Conservation (phyloP, 2,888 invertebrate genomes). For the Seira ritae region DNA sequence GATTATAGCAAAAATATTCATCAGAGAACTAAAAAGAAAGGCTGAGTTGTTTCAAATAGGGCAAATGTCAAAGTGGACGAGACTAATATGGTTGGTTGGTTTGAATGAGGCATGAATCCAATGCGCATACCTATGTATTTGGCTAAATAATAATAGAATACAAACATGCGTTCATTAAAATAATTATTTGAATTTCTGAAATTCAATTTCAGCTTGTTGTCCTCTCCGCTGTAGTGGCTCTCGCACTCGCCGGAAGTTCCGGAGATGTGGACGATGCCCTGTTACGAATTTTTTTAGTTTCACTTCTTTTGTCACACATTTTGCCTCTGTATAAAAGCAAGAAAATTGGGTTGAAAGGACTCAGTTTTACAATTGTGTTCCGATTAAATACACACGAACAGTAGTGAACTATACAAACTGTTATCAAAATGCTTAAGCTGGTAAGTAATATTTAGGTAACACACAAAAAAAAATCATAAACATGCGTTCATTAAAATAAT, state of each 20-base stretch:
- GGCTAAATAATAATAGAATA: too few species aligned
- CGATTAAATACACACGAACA: constrained; percentile 26
- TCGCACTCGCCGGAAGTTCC: constrained; percentile 51
- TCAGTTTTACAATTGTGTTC: constrained; percentile 49
- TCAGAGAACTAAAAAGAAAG: constrained; percentile 27
- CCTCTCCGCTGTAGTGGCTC: constrained; percentile 58
- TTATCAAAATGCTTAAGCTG: constrained; percentile 64
- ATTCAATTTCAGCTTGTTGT: constrained; percentile 59
- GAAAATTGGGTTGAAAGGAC: constrained; percentile 41
- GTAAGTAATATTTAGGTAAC: constrained; percentile 53
- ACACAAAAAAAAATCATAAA: background rate
- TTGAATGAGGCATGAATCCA: background rate
- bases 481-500: background rate
- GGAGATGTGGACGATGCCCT: constrained; percentile 50
- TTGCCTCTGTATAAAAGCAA: constrained; percentile 63
- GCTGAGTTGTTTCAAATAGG: constrained; percentile 1
- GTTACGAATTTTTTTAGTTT: constrained; percentile 40
- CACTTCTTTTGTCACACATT: constrained; percentile 38
- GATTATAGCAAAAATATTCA: background rate
- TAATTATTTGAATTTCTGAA: too few species aligned
- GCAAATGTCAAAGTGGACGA: background rate
- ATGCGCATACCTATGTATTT: too few species aligned
- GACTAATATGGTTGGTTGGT: background rate
- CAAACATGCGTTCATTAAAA: too few species aligned
- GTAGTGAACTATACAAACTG: background rate